Conservation (phyloP, 2,113 vertebrate genomes). For the Felis catus region DNA sequence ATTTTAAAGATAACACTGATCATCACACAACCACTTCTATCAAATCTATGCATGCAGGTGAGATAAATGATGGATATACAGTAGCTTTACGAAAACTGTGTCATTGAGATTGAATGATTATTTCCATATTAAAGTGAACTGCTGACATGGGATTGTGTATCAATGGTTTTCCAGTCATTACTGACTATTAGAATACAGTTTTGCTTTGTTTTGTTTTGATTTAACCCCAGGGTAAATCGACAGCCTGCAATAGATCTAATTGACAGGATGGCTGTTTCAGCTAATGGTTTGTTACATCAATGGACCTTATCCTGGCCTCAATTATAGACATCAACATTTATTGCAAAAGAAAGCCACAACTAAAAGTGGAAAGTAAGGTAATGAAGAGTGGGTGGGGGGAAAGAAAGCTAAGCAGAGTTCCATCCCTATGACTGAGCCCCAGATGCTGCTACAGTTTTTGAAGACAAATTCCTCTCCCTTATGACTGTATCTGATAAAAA, state of each 20-base stretch:
- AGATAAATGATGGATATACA: constrained; percentile 73
- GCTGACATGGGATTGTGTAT: constrained; percentile 31
- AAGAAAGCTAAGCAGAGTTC: not conserved
- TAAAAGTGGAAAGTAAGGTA: not conserved
- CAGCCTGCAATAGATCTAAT: constrained; percentile 64
- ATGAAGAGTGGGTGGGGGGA: not conserved
- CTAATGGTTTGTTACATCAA: constrained; percentile 57
- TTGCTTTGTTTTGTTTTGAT: not conserved
- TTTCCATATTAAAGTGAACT: constrained; percentile 68
- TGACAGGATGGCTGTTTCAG: constrained; percentile 65
- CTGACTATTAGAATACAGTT: not conserved
- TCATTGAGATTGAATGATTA: constrained; percentile 68
- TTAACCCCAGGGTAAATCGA: constrained; percentile 48
- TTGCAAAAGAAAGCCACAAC: constrained; percentile 17
- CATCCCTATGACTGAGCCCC: not conserved
- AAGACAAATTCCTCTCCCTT: not conserved
- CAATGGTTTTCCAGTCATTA: constrained; percentile 28
- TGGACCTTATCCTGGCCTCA: constrained; percentile 72
- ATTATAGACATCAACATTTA: constrained; percentile 65
- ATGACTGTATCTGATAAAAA: not conserved
- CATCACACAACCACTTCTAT: not conserved
- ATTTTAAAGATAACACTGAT: constrained; percentile 38
- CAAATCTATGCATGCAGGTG: constrained; percentile 16
- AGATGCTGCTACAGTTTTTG: accelerated
- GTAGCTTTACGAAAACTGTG: constrained; percentile 75